Evolutionary conservation across 92 coral and sea anemone species (phyloP).

Genomic region (Scolanthus callimorphus): DNA sequence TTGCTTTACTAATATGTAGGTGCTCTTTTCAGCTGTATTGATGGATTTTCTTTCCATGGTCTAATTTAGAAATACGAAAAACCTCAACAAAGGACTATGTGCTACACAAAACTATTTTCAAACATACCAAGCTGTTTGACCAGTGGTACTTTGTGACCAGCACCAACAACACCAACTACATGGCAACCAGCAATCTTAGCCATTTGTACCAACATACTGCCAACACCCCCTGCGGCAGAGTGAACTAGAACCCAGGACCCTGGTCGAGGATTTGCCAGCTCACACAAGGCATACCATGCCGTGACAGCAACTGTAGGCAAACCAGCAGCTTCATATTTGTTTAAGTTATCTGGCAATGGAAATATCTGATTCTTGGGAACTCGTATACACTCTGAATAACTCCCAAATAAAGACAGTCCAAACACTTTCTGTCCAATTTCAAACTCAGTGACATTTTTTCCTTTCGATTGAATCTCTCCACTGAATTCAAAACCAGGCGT

Average conservation of each 20-base stretch:
- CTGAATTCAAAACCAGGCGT: constrained; percentile 99
- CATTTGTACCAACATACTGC: constrained; percentile 93
- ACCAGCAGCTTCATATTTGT: constrained; percentile 78
- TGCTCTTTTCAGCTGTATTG: no score
- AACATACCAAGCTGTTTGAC: constrained; percentile 76
- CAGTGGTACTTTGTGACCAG: constrained; percentile 63
- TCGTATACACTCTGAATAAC: constrained; percentile 71
- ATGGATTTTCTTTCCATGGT: no score
- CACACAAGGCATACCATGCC: constrained; percentile 97
- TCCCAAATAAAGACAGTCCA: constrained; percentile 89
- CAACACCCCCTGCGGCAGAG: constrained; percentile 99
- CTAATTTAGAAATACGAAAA: no score
- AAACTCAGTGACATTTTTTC: constrained; percentile 73
- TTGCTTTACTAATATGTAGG: no score
- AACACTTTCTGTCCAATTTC: constrained; percentile 82
- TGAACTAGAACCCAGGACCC: constrained; percentile 91
- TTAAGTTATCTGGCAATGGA: constrained; percentile 67
- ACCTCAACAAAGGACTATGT: no score
- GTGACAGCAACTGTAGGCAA: constrained; percentile 85
- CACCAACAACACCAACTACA: constrained; percentile 96
- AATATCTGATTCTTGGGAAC: constrained; percentile 81
- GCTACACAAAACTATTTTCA: no score
- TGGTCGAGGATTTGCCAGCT: constrained; percentile 80
- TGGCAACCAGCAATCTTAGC: constrained; percentile 96
- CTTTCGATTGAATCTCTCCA: constrained; percentile 76